Evolutionary conservation across 2,797 vertebrate genomes (phyloP).

Genomic region (Lates japonicus): DNA sequence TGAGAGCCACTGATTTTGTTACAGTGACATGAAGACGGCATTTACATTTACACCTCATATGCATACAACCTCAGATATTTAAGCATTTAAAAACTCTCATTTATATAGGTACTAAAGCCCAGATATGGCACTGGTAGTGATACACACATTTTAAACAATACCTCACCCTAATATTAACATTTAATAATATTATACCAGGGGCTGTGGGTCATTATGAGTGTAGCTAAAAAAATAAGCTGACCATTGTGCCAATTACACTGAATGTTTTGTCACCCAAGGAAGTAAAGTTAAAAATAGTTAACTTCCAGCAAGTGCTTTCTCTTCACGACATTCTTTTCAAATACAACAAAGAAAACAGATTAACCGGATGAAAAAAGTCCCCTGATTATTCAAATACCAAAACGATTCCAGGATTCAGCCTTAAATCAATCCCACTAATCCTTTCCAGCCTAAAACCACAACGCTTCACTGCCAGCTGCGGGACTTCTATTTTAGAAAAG

Average conservation of each 20-base stretch:
- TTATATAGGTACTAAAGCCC: not conserved
- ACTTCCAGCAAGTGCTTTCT: not conserved
- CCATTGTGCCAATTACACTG: not conserved
- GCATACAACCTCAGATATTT: not conserved
- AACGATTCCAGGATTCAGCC: not conserved
- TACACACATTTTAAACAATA: not conserved
- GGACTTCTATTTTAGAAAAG: slow-evolving; percentile 26
- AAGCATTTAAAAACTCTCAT: no score
- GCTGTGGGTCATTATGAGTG: not conserved
- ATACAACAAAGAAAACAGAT: not conserved
- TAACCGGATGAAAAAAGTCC: not conserved
- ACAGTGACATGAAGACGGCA: not conserved
- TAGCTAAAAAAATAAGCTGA: not conserved
- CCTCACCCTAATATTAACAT: not conserved
- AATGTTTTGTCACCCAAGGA: not conserved
- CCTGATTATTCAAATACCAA: not conserved
- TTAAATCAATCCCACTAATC: not conserved
- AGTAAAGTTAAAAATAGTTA: not conserved
- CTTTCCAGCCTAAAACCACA: not conserved
- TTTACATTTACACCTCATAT: not conserved
- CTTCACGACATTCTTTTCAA: not conserved
- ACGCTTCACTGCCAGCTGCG: not conserved
- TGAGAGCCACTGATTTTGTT: not conserved
- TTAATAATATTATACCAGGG: not conserved
- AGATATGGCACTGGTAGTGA: not conserved